Conservation (phyloP, 2,797 vertebrate genomes). For the Tapirus indicus region DNA sequence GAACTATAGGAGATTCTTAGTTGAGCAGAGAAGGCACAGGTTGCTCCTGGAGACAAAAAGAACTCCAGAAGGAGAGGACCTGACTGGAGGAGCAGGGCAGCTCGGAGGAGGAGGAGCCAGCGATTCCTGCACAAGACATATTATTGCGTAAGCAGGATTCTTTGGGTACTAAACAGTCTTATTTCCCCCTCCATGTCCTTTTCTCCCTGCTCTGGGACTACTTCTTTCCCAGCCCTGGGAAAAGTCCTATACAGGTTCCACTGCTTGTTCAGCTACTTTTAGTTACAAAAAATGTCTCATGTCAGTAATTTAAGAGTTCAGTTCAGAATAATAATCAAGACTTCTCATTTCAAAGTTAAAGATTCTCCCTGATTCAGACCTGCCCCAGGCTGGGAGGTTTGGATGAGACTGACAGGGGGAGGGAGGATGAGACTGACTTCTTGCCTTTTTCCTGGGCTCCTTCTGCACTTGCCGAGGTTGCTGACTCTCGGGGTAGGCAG, state of each 20-base stretch:
- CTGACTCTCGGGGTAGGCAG: not conserved
- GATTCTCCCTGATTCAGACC: not conserved
- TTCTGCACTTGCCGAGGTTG: not conserved
- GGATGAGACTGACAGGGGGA: not conserved
- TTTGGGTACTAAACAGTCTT: not conserved
- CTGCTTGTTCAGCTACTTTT: not conserved
- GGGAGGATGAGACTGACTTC: not conserved
- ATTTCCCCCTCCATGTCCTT: not conserved
- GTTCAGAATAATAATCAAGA: slow-evolving; percentile 5
- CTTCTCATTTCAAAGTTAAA: not conserved
- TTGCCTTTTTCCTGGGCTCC: not conserved
- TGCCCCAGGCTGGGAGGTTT: not conserved
- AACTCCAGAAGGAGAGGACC: not conserved
- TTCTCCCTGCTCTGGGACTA: not conserved
- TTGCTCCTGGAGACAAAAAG: not conserved
- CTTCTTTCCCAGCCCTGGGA: not conserved
- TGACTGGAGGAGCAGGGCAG: not conserved
- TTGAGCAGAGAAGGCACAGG: not conserved
- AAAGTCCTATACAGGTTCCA: not conserved
- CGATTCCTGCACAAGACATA: not conserved
- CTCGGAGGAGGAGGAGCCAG: not conserved
- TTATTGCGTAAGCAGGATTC: not conserved
- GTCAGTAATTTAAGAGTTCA: not conserved
- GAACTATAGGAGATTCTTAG: not conserved
- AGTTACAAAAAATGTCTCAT: not conserved